phyloP scores from a whole-genome alignment of 2,888 invertebrate species.

The Heliconius ethilla region DNA sequence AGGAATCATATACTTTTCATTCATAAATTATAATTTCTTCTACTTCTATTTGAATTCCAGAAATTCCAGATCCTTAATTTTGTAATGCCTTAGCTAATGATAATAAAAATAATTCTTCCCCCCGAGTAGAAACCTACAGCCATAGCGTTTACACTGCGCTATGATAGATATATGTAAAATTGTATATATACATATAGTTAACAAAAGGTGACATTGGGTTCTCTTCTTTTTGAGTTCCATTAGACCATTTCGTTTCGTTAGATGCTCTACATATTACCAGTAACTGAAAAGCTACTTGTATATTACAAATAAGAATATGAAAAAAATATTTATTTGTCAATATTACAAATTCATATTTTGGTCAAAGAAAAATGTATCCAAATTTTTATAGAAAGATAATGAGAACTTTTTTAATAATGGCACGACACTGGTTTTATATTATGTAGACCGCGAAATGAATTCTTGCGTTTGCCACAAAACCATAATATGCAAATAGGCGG shows the following conservation, averaged over 20 bases:
- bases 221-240: neutral
- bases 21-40: too few species aligned
- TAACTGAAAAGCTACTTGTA: neutral
- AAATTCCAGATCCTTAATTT: too few species aligned
- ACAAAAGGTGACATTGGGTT: neutral
- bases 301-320: neutral
- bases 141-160: too few species aligned
- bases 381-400: slow-evolving; percentile 17
- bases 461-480: slow-evolving; percentile 16
- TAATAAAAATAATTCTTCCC: too few species aligned
- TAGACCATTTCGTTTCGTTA: too few species aligned
- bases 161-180: too few species aligned
- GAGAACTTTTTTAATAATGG: slow-evolving; percentile 9
- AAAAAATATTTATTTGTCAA: neutral
- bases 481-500: neutral
- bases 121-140: too few species aligned
- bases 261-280: neutral
- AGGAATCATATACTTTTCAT: too few species aligned
- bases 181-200: neutral
- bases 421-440: slow-evolving; percentile 9
- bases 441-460: slow-evolving; percentile 12
- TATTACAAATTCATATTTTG: neutral
- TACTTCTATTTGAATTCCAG: too few species aligned
- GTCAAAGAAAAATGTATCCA: neutral
- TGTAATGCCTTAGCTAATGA: too few species aligned